phyloP scores from a whole-genome alignment of 2,888 invertebrate species.

The Hirtodrosophila trivittata region DNA sequence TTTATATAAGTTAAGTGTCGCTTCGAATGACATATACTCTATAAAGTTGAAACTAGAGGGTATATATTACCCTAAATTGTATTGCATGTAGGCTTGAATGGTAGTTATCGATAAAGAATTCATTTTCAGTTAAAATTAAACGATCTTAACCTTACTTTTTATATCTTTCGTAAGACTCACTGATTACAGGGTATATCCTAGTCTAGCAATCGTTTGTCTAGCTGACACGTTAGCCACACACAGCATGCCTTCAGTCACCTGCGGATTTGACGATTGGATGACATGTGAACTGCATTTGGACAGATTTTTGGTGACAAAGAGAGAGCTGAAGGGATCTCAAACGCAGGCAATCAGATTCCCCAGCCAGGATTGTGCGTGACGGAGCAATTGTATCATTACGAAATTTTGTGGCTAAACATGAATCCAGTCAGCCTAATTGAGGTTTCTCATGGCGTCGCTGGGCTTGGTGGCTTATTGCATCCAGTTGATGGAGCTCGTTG shows the following conservation, averaged over 20 bases:
- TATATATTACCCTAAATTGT: too few relatives aligned
- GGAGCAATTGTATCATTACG: constrained; percentile 15
- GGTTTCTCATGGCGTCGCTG: background rate
- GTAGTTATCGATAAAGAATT: too few relatives aligned
- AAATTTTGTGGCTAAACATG: constrained; percentile 24
- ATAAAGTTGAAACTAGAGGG: too few relatives aligned
- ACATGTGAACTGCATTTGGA: constrained; percentile 39
- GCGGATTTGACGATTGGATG: constrained; percentile 16
- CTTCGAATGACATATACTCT: too few relatives aligned
- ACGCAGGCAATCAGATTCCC: constrained; percentile 26
- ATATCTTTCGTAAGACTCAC: too few relatives aligned
- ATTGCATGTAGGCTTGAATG: too few relatives aligned
- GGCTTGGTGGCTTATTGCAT: too few relatives aligned
- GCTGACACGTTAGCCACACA: constrained; percentile 1
- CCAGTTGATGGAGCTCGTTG: too few relatives aligned
- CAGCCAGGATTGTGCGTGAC: constrained; percentile 2
- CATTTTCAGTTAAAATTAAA: too few relatives aligned
- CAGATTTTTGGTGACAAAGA: constrained; percentile 1
- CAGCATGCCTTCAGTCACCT: constrained; percentile 4
- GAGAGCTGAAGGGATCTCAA: background rate
- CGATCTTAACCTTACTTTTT: too few relatives aligned
- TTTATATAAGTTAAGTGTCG: too few relatives aligned
- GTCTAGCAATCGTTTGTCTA: too few relatives aligned
- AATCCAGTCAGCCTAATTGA: constrained; percentile 26
- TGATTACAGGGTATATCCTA: background rate